phyloP scores from a whole-genome alignment of 2,797 vertebrate genomes.

The Eutrigla gurnardus region DNA sequence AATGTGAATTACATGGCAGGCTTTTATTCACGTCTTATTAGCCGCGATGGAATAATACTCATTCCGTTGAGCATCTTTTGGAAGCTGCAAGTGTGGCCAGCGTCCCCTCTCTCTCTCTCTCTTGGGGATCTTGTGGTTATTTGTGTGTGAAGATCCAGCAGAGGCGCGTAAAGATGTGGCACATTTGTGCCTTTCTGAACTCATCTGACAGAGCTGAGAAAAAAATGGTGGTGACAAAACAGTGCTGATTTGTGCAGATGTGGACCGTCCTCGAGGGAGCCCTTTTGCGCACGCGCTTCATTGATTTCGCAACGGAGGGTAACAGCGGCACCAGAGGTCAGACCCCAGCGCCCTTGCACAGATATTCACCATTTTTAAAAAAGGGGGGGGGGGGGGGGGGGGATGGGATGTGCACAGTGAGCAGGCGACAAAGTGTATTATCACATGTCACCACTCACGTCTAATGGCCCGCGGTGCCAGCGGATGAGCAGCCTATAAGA shows the following conservation, averaged over 20 bases:
- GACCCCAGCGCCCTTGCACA: conserved; percentile 49
- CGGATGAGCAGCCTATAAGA: conserved; percentile 24
- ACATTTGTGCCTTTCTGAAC: conserved; percentile 75
- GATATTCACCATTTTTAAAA: conserved; percentile 59
- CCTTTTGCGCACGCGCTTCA: conserved; percentile 57
- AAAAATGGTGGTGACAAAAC: conserved; percentile 72
- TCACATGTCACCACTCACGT: conserved; percentile 42
- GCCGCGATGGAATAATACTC: not conserved
- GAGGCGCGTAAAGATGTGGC: conserved; percentile 62
- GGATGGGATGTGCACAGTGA: conserved; percentile 51
- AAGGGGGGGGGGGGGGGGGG: conserved; percentile 15
- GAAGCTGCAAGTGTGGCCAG: conserved; percentile 36
- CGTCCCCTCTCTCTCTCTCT: conserved; percentile 66
- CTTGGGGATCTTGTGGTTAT: conserved; percentile 63
- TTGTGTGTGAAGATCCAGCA: conserved; percentile 67
- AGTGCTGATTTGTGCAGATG: conserved; percentile 79
- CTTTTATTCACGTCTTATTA: not conserved
- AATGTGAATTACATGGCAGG: not conserved
- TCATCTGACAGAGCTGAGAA: conserved; percentile 77
- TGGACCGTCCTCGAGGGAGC: conserved; percentile 72
- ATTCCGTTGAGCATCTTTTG: conserved; percentile 8
- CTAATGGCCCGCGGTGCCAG: conserved; percentile 11
- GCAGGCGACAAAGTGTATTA: conserved; percentile 38
- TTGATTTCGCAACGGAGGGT: conserved; percentile 74
- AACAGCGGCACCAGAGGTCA: conserved; percentile 69